Evolutionary conservation across 92 coral and sea anemone species (phyloP).

Genomic region (Pocillopora meandrina): DNA sequence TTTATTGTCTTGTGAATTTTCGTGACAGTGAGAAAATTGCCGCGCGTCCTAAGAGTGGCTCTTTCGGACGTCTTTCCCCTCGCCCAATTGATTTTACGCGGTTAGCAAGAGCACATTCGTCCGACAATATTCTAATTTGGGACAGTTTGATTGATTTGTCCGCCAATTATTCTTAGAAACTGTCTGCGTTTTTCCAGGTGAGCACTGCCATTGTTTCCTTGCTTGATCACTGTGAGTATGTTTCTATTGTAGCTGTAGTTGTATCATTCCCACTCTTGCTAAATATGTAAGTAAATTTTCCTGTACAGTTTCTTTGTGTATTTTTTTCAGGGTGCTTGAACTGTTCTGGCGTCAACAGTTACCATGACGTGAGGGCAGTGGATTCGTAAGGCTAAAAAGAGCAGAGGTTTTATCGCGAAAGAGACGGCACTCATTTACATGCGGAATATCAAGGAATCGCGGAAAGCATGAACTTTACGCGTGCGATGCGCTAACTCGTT

Average conservation of each 20-base stretch:
- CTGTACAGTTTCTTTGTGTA: not conserved
- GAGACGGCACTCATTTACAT: not conserved
- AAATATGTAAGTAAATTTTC: conserved; percentile 38
- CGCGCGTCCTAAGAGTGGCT: not conserved
- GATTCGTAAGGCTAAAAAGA: not conserved
- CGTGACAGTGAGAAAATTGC: conserved; percentile 26
- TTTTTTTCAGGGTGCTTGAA: not conserved
- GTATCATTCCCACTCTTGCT: conserved; percentile 22
- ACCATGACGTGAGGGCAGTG: conserved; percentile 9
- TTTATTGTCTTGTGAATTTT: conserved; percentile 9
- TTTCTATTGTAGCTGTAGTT: not conserved
- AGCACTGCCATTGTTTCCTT: conserved; percentile 32
- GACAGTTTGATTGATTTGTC: not conserved
- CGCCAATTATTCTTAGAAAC: conserved; percentile 12
- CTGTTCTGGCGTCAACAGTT: not conserved
- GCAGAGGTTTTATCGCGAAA: not conserved
- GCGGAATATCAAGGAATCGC: not conserved
- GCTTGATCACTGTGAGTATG: not conserved
- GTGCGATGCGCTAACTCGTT: conserved; percentile 23
- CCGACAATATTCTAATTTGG: not conserved
- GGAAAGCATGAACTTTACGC: conserved; percentile 19
- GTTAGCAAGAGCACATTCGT: not conserved
- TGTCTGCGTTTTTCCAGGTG: conserved; percentile 22
- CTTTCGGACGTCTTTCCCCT: not conserved
- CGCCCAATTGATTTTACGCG: not conserved